Evolutionary conservation across 2,797 vertebrate species (phyloP).

Genomic region (Coregonus suidteri): DNA sequence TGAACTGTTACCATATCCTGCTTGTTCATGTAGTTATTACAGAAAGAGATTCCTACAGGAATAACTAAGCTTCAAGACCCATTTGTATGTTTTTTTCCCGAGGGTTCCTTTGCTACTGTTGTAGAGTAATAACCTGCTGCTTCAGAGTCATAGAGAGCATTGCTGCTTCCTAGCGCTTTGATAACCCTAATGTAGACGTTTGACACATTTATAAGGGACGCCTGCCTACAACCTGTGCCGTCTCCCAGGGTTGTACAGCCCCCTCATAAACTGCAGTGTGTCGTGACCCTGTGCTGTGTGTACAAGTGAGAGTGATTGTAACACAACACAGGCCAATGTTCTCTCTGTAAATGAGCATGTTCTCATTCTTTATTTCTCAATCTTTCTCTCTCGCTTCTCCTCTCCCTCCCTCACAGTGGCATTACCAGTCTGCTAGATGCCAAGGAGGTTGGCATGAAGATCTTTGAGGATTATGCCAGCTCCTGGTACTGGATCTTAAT

Average conservation of each 20-base stretch:
- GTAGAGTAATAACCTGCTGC: constrained; percentile 32
- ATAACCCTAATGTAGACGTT: constrained; percentile 35
- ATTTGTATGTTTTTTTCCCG: background rate
- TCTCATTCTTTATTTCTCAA: background rate
- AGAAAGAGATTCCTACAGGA: constrained; percentile 7
- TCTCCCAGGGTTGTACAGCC: background rate
- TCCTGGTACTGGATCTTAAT: constrained; percentile 96
- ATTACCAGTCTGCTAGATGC: constrained; percentile 85
- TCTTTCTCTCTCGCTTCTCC: background rate
- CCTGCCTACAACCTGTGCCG: background rate
- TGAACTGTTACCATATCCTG: constrained; percentile 2
- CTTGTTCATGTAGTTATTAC: background rate
- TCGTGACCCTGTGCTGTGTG: constrained; percentile 1
- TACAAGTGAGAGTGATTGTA: background rate
- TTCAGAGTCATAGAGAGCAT: constrained; percentile 10
- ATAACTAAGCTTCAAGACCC: constrained; percentile 1
- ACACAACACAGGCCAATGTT: background rate
- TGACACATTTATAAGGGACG: constrained; percentile 14
- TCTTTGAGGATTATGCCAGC: constrained; percentile 93
- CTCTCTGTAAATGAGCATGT: no score
- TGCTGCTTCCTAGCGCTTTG: constrained; percentile 37
- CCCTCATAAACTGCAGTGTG: background rate
- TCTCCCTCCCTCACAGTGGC: constrained; percentile 71
- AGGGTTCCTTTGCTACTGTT: background rate
- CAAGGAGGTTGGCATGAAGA: constrained; percentile 86